Conservation (phyloP, 2,797 vertebrate genomes). For the Telmatherina bonti region DNA sequence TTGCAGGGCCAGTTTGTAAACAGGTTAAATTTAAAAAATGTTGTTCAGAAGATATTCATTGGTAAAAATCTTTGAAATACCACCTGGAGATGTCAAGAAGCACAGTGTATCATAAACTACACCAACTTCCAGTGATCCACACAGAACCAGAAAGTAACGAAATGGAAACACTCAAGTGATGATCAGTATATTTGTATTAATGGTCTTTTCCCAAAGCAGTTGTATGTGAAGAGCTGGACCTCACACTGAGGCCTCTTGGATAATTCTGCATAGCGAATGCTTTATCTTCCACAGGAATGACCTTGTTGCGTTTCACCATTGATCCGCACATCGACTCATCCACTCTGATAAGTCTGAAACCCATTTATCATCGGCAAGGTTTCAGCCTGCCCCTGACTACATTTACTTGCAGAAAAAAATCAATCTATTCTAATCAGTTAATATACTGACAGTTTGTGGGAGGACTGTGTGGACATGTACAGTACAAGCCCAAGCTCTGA, state of each 20-base stretch:
- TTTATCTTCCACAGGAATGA: conserved; percentile 62
- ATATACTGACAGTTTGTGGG: conserved; percentile 59
- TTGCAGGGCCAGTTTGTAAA: neutral
- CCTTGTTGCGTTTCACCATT: conserved; percentile 74
- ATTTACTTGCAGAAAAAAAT: conserved; percentile 74
- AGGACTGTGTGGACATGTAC: conserved; percentile 64
- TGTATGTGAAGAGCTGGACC: conserved; percentile 14
- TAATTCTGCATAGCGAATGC: conserved; percentile 65
- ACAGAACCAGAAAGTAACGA: neutral
- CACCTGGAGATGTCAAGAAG: neutral
- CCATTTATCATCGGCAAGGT: conserved; percentile 75
- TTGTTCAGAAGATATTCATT: neutral
- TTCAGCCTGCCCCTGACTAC: conserved; percentile 51
- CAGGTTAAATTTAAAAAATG: neutral
- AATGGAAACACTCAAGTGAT: neutral
- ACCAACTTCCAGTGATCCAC: neutral
- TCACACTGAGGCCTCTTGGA: conserved; percentile 26
- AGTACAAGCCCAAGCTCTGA: conserved; percentile 59
- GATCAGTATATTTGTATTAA: neutral
- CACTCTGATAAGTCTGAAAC: conserved; percentile 67
- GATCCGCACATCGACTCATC: conserved; percentile 74
- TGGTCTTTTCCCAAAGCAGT: neutral
- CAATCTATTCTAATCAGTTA: conserved; percentile 78
- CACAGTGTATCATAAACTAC: neutral
- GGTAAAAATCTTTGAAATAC: neutral